These are phyloP conservation scores for Notarius lentiginosus DNA, from an alignment of 2,113 vertebrate genomes.

Conservation along the genomic window DNA sequence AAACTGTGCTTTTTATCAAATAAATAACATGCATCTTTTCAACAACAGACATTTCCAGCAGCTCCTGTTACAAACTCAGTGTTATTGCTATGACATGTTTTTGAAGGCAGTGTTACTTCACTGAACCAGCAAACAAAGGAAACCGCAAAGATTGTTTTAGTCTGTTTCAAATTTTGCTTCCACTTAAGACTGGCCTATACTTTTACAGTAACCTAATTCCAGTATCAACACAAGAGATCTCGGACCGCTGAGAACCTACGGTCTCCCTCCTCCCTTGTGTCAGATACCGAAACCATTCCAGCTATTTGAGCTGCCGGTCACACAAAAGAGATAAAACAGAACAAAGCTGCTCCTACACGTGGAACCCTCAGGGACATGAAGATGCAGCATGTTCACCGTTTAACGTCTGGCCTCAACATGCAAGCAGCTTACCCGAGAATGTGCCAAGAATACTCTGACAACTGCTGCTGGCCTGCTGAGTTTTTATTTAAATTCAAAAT, in stretches of 20 bases:
- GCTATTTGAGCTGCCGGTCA: constrained; percentile 4
- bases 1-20: background rate
- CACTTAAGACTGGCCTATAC: constrained; percentile 8
- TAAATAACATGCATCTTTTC: background rate
- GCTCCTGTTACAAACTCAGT: constrained; percentile 14
- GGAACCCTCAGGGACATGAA: background rate
- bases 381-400: background rate
- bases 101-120: constrained; percentile 8
- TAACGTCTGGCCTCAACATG: constrained; percentile 1
- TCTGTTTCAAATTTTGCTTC: constrained; percentile 22
- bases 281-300: constrained; percentile 16
- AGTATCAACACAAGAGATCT: constrained; percentile 39
- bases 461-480: constrained; percentile 3
- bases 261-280: constrained; percentile 8
- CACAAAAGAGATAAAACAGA: background rate
- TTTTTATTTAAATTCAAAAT: constrained; percentile 8
- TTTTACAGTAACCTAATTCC: constrained; percentile 37
- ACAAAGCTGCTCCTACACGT: background rate
- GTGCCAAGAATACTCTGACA: background rate
- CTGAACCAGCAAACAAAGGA: constrained; percentile 39
- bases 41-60: constrained; percentile 2
- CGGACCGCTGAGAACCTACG: background rate
- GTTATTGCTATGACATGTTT: constrained; percentile 1
- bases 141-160: constrained; percentile 28
- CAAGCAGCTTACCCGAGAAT: background rate